Percentiles rank a stretch among this genome's conserved stretches.
These are phyloP conservation scores for Anolis apletophallus DNA, from an alignment of 2,797 vertebrate species.

Conservation along the genomic window DNA sequence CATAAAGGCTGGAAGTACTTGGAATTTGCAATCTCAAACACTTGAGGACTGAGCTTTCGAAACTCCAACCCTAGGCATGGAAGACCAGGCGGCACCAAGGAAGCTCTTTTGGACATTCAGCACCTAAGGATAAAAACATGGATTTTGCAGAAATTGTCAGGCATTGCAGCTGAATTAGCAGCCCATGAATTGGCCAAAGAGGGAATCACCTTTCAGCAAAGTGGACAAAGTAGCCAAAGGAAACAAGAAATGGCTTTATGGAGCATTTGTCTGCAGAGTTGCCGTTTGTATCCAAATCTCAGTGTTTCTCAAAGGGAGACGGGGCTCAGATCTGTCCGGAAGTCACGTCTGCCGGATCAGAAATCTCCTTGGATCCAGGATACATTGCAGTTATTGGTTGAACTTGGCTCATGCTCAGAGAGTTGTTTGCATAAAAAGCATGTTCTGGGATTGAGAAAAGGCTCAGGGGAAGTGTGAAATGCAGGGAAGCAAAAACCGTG, in stretches of 20 bases:
- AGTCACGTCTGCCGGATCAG: background rate
- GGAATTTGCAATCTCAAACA: background rate
- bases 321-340: background rate
- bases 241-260: background rate
- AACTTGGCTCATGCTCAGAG: background rate
- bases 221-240: too few relatives aligned
- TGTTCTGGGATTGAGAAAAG: background rate
- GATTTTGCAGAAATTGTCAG: background rate
- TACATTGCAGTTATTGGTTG: rapidly evolving
- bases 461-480: background rate
- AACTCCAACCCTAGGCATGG: too few relatives aligned
- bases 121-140: background rate
- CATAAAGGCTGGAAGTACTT: background rate
- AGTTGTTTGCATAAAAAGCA: background rate
- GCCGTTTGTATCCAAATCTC: background rate
- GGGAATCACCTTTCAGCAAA: background rate
- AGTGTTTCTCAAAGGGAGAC: background rate
- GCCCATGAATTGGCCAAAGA: too few relatives aligned
- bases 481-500: too few relatives aligned
- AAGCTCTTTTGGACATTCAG: background rate
- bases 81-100: too few relatives aligned
- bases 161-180: background rate
- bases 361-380: background rate
- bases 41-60: background rate
- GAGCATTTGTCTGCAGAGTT: background rate